Conservation (phyloP, 2,888 invertebrate genomes). For the Cephus sareptanus region DNA sequence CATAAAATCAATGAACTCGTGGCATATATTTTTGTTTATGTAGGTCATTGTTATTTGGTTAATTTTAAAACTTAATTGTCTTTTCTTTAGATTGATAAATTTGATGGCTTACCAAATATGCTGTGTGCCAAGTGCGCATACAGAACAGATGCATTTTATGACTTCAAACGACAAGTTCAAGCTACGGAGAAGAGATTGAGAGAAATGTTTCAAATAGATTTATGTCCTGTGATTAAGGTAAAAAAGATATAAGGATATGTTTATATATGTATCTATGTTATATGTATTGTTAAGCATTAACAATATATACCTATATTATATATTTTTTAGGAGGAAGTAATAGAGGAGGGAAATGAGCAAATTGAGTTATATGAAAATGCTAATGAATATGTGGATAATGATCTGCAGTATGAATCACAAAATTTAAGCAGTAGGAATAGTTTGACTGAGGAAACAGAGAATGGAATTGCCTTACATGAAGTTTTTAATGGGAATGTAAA, state of each 20-base stretch:
- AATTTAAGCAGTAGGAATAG: background rate
- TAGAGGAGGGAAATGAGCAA: slow-evolving; percentile 3
- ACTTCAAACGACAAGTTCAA: slow-evolving; percentile 56
- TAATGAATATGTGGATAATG: background rate
- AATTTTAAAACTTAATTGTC: background rate
- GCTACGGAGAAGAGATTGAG: slow-evolving; percentile 54
- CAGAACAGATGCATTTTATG: slow-evolving; percentile 53
- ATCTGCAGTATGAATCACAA: background rate
- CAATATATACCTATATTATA: background rate
- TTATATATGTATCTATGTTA: background rate
- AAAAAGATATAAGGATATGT: background rate
- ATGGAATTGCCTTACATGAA: background rate
- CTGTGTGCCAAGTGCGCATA: slow-evolving; percentile 59
- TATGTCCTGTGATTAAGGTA: slow-evolving; percentile 23
- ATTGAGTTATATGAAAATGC: background rate
- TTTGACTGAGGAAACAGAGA: background rate
- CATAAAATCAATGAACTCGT: background rate
- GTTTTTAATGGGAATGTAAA: background rate
- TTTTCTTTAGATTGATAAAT: slow-evolving; percentile 46
- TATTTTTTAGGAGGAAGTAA: slow-evolving; percentile 11
- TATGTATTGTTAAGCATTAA: background rate
- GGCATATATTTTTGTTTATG: background rate
- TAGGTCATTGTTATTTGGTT: background rate
- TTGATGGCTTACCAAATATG: slow-evolving; percentile 57
- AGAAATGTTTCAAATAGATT: slow-evolving; percentile 46